Percentiles rank a stretch among this genome's conserved stretches.
Evolutionary conservation across 23 tunicate species (phyloP).

Genomic region (Halocynthia roretzi): DNA sequence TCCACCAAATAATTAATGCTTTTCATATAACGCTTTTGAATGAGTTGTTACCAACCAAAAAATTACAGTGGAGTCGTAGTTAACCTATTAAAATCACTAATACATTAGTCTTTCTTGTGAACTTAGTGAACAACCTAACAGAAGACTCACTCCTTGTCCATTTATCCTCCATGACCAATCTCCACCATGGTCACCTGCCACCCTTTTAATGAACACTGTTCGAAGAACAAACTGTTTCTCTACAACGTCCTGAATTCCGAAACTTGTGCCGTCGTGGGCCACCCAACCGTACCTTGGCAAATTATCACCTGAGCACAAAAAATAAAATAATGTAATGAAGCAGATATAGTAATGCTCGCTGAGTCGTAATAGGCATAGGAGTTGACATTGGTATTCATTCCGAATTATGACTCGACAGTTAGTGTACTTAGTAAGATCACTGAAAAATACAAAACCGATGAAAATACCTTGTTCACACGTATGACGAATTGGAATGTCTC

Average conservation of each 20-base stretch:
- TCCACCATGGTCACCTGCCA: constrained; percentile 94
- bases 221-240: constrained; percentile 57
- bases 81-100: too few species aligned
- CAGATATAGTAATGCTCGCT: neutral
- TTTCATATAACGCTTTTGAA: neutral
- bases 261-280: constrained; percentile 86
- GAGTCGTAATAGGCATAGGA: too few species aligned
- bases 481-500: constrained; percentile 71
- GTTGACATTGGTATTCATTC: too few species aligned
- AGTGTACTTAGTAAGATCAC: neutral
- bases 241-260: constrained; percentile 89
- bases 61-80: too few species aligned
- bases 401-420: neutral
- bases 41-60: neutral
- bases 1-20: neutral
- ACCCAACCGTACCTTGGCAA: constrained; percentile 85
- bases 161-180: constrained; percentile 97
- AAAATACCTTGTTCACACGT: constrained; percentile 84
- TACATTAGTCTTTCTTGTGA: too few species aligned
- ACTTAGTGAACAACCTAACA: too few species aligned
- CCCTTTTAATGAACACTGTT: constrained; percentile 79
- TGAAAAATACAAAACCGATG: neutral
- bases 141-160: constrained; percentile 16
- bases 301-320: constrained; percentile 46
- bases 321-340: neutral